Conservation (phyloP, 2,888 invertebrate species). For the Drosophila bunnanda region DNA sequence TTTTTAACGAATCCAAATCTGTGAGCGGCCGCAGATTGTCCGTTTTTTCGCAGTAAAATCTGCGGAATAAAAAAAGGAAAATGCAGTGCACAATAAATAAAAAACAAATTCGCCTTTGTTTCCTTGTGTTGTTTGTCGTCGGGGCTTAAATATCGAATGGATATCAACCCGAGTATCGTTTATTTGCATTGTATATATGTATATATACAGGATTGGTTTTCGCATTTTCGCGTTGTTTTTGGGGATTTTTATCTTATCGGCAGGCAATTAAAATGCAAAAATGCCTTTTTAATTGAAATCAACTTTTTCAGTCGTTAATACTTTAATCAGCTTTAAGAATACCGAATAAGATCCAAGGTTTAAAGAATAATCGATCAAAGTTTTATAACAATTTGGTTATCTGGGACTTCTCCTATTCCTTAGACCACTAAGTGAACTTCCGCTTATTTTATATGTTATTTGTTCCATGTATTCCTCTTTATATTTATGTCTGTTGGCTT, state of each 20-base stretch:
- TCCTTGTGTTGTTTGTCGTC: constrained; percentile 40
- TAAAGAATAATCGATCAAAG: too few species aligned
- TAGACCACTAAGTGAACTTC: neutral
- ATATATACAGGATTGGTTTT: constrained; percentile 21
- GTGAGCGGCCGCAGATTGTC: constrained; percentile 60
- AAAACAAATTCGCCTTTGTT: constrained; percentile 61
- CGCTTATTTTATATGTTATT: constrained; percentile 16
- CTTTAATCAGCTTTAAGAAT: constrained; percentile 17
- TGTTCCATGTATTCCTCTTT: neutral
- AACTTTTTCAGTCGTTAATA: constrained; percentile 17
- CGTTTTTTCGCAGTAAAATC: constrained; percentile 58
- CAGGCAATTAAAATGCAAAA: constrained; percentile 75
- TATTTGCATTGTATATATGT: constrained; percentile 62
- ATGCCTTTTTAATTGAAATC: constrained; percentile 53
- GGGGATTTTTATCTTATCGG: constrained; percentile 66
- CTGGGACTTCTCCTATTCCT: neutral
- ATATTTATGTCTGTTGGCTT: constrained; percentile 63
- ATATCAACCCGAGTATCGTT: constrained; percentile 50
- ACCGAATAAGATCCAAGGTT: neutral
- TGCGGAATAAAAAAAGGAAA: constrained; percentile 67
- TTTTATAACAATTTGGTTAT: neutral
- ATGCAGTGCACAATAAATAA: constrained; percentile 61
- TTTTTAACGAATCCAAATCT: constrained; percentile 68
- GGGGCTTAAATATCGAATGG: constrained; percentile 73
- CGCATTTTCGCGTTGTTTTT: constrained; percentile 27